These are phyloP conservation scores for Hippopotamus amphibius DNA, from an alignment of 2,113 vertebrate species.

Conservation along the genomic window DNA sequence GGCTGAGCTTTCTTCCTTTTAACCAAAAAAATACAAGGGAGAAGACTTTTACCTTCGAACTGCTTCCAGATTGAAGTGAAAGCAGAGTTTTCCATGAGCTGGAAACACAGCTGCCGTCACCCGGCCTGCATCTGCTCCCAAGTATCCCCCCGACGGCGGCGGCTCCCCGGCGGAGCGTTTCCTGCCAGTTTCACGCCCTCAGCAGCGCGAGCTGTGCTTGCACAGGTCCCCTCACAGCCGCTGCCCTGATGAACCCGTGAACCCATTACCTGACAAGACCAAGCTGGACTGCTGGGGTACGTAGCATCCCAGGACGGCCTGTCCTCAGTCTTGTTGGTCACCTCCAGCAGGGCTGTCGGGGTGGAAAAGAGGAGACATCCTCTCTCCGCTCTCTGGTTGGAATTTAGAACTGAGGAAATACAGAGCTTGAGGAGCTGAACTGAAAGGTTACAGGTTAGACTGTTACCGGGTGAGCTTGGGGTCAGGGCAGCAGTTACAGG, in stretches of 20 bases:
- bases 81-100: neutral
- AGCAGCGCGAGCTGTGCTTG: neutral
- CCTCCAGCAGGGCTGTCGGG: neutral
- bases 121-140: neutral
- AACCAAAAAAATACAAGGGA: neutral
- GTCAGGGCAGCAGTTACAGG: neutral
- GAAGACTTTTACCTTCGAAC: neutral
- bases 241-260: neutral
- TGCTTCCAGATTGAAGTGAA: conserved; percentile 15
- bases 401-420: conserved; percentile 30
- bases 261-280: neutral
- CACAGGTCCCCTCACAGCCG: neutral
- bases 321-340: neutral
- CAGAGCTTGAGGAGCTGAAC: conserved; percentile 12
- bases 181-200: neutral
- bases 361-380: neutral
- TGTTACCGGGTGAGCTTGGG: no score
- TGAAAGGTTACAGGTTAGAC: neutral
- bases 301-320: neutral
- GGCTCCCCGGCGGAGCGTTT: neutral
- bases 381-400: neutral
- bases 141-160: neutral
- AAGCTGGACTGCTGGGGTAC: neutral
- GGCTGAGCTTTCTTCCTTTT: neutral
- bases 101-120: neutral